Conservation (phyloP, 2,113 vertebrate genomes). For the Alligator sinensis region DNA sequence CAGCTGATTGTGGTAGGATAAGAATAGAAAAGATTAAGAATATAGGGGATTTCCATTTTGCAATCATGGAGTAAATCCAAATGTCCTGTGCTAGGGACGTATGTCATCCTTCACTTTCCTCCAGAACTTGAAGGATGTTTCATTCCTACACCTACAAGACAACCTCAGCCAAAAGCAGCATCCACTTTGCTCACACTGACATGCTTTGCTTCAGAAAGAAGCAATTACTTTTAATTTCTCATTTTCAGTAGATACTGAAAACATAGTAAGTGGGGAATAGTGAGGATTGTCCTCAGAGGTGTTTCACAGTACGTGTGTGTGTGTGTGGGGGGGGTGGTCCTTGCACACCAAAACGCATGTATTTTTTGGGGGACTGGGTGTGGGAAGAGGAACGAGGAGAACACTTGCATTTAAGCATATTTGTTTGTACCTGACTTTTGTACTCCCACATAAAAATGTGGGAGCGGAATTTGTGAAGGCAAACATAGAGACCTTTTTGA, state of each 20-base stretch:
- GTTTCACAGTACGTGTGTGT: neutral
- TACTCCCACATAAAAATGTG: neutral
- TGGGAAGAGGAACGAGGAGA: no score
- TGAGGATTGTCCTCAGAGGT: neutral
- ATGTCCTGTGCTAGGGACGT: neutral
- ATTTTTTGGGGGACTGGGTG: no score
- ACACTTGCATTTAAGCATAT: neutral
- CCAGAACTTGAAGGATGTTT: neutral
- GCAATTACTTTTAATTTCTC: neutral
- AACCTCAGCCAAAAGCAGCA: neutral
- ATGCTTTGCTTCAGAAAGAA: fast-evolving
- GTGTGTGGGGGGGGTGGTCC: no score
- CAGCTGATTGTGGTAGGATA: neutral
- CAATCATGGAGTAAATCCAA: neutral
- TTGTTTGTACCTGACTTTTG: fast-evolving
- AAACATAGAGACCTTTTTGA: fast-evolving
- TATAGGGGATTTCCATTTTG: neutral
- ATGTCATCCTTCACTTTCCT: neutral
- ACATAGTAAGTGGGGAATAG: fast-evolving
- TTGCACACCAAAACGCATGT: no score
- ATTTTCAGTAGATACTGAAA: fast-evolving
- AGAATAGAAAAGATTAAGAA: neutral
- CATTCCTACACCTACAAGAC: neutral
- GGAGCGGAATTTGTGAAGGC: neutral
- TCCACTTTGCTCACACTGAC: neutral